A percentile compares a stretch with the other conserved stretches of the same genome.
Conservation (phyloP, 2,797 vertebrate genomes). For the Gymnocypris eckloni region DNA sequence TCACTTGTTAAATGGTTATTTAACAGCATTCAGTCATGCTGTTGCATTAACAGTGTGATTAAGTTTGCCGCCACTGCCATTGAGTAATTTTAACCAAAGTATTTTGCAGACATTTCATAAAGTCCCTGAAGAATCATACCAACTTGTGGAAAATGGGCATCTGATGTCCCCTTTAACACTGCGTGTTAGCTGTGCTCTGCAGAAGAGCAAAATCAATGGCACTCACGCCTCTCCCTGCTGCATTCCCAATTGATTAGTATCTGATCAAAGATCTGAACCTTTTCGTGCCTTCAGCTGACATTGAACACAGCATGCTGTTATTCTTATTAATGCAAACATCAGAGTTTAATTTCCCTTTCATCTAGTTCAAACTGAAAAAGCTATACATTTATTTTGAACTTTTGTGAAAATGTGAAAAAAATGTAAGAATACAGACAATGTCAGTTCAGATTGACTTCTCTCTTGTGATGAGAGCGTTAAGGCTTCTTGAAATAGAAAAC, state of each 20-base stretch:
- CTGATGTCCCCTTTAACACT: slow-evolving; percentile 11
- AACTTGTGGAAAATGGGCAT: background rate
- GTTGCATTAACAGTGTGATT: too few species aligned
- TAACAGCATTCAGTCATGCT: too few species aligned
- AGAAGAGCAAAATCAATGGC: slow-evolving; percentile 64
- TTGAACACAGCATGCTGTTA: background rate
- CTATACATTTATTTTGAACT: background rate
- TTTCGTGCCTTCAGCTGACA: slow-evolving; percentile 47
- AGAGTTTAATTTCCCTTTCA: slow-evolving; percentile 37
- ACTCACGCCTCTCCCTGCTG: slow-evolving; percentile 51
- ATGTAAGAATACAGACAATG: slow-evolving; percentile 1
- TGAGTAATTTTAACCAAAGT: background rate
- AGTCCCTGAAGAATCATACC: background rate
- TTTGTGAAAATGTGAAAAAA: too few species aligned
- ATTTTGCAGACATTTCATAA: background rate
- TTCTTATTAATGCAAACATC: slow-evolving; percentile 30
- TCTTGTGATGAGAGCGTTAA: background rate
- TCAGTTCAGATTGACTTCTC: slow-evolving; percentile 4
- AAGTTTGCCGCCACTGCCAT: too few species aligned
- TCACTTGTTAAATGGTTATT: too few species aligned
- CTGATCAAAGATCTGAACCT: slow-evolving; percentile 59
- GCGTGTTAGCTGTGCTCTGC: slow-evolving; percentile 47
- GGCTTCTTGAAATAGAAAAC: background rate
- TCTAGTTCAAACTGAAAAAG: slow-evolving; percentile 22
- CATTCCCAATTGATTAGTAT: slow-evolving; percentile 59